Base-by-base conservation (phyloP, 2,888 invertebrate species). In the Gisinianus flammeolus region DNA sequence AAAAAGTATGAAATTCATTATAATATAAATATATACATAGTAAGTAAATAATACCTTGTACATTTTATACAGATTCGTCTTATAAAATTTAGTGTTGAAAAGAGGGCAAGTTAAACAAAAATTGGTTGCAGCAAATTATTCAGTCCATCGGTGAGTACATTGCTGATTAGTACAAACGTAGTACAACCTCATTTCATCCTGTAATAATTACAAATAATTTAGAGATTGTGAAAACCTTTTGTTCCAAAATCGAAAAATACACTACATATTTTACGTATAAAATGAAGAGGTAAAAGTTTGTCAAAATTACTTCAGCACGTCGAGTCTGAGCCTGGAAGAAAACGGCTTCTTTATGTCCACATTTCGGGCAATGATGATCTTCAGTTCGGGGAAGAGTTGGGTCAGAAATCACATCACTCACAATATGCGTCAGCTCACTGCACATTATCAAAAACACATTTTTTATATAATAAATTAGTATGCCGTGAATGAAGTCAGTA, bases 281-380 rank as follows among this genome's bases (percentile, higher is more conserved):
- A 69, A 16, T 5, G n/a, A 19, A 64, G 12, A 4, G 22, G 10
- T 22, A 26, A 19, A 6, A 71, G n/a, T 69, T 24, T 31, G 30
- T n/a, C n/a, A n/a, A n/a, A n/a, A n/a, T n/a, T 85, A 90, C 90
- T 90, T 98, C 98, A 86, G 98, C 98, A 85, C 97, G 91, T 81
- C 96, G 90, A 0, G 97, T 97, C 87, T 98, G 97, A 0, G 98
- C 98, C 90, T 97, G 96, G 88, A 99, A 99, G 88, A 99, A 99
- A 6, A 99, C 99, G 0, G 98, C 97, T 87, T 98, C 97, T 80
- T 94, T 91, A 87, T 97, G 94, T 81, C 92, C 91, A 88, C 99
- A 99, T 87, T 95, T 95, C 0, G 98, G 98, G 87, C 99, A 99
- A 78, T 95, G 95, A 88, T 99, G 99, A 85, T 99, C 98, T 87